Base-by-base conservation (phyloP, 2,113 vertebrate species). In the Acanthochromis polyacanthus region DNA sequence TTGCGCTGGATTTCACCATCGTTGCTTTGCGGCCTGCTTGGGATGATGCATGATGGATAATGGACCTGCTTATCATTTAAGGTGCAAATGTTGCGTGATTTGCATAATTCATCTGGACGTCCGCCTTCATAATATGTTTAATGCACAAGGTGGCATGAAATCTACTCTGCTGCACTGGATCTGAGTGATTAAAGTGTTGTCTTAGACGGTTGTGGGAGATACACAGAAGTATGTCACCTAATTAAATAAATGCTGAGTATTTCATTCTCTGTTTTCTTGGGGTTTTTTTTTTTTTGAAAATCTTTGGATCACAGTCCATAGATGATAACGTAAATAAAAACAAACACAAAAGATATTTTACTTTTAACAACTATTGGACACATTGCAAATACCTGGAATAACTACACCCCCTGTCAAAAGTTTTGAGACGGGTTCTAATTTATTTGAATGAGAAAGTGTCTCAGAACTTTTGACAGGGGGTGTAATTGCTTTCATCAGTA, bases 31-130 rank as follows among this genome's bases (percentile, higher is more conserved):
- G 67, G 30, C n/a, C 9, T 77, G 50, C 57, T 50, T 11, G 50
- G 48, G 25, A 81, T 70, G 63, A 59, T 81, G 40, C 40, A 81
- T 65, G 63, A 69, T 19, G 62, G 50, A 75, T 84, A 87, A 87
- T 78, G 57, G 75, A 28, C 55, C 53, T 22, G 56, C 48, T 70
- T 70, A 52, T 75, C 40, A 38, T 52, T 57, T 22, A 66, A 71
- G 78, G 58, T 69, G 56, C 40, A 70, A 72, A 58, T 65, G 65
- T 23, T 64, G 69, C 36, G 40, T 14, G 50, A 65, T 75, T 64
- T 83, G 36, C 56, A 78, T 76, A 76, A 81, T 86, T 59, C 48
- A 79, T 73, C 75, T 63, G 19, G 28, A 14, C 80, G 62, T 61
- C 53, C 30, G 82, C 28, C 58, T 38, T 72, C 22, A n/a, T 75